Evolutionary conservation across 2,888 invertebrate species (phyloP).

Genomic region (Sisyra nigra): DNA sequence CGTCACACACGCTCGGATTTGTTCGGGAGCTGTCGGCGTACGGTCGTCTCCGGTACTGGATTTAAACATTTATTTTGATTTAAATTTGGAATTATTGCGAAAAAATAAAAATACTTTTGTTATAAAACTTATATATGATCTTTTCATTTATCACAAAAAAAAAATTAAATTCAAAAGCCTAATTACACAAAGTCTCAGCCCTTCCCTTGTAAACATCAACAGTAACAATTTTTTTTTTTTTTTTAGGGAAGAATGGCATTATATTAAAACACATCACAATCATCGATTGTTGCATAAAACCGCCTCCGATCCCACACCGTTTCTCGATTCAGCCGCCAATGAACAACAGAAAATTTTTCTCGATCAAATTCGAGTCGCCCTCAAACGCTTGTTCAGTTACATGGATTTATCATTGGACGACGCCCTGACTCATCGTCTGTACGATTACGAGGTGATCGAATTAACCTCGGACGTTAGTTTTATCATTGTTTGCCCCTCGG

Average conservation of each 20-base stretch:
- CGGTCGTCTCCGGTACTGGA: too few relatives aligned
- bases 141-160: too few relatives aligned
- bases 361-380: constrained; percentile 56
- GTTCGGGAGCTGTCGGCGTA: too few relatives aligned
- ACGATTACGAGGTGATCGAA: constrained; percentile 88
- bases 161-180: too few relatives aligned
- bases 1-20: too few relatives aligned
- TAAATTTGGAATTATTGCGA: too few relatives aligned
- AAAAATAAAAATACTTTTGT: too few relatives aligned
- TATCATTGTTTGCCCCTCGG: constrained; percentile 80
- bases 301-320: constrained; percentile 21
- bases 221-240: constrained; percentile 7
- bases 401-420: constrained; percentile 63
- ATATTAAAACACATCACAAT: constrained; percentile 47
- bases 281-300: constrained; percentile 19
- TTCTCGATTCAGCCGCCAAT: constrained; percentile 33
- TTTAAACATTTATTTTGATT: too few relatives aligned
- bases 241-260: constrained; percentile 89
- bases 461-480: constrained; percentile 81
- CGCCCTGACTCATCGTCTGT: constrained; percentile 62
- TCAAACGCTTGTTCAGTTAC: constrained; percentile 58
- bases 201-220: too few relatives aligned
- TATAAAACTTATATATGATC: too few relatives aligned
- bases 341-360: constrained; percentile 71
- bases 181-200: too few relatives aligned